Base-by-base conservation (phyloP, 2,888 invertebrate species). In the Parnassius mnemosyne region DNA sequence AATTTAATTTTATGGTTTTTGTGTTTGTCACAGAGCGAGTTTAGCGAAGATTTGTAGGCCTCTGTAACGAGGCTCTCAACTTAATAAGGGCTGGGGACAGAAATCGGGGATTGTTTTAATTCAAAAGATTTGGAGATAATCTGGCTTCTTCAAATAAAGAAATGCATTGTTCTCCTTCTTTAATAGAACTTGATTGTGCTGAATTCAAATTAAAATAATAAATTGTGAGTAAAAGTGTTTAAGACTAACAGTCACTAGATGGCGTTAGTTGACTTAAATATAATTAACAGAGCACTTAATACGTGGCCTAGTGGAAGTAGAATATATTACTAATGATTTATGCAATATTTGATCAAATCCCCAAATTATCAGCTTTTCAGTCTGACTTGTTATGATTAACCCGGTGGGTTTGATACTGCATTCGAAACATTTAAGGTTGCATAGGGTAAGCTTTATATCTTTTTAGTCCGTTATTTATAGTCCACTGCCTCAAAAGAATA, bases 1-100 rank as follows among this genome's bases (percentile, higher is more conserved):
- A 89, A 91, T 92, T 91, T 91, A 89, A 87, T 91, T 90, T 92
- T 83, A 92, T 92, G 90, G 92, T 87, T 89, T 89, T 87, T 92
- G 91, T 86, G 88, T 90, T 87, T 92, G 92, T 92, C 92, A 92
- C 85, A 81, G 78, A 69, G 81, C 81, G 79, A 83, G 84, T 78
- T 81, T 73, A 73, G 75, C 72, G 71, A 75, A 89, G 92, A 92
- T 92, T 92, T 92, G 90, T 91, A 77, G 74, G 72, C 69, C 76
- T 74, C 81, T 80, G 74, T 87, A 87, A 88, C 86, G 83, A 87
- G 83, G 77, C 63, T 56, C 62, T 63, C 71, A 76, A 75, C 73
- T 81, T 85, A 87, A 83, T 84, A 86, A 84, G 82, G 74, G 71
- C 65, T 53, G 59, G 61, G 69, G 62, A 52, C 43, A 64, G 52